A percentile compares a stretch with the other conserved stretches of the same genome.
These are phyloP conservation scores for Xanthorhoe spadicearia DNA, from an alignment of 2,888 invertebrate genomes.

Conservation along the genomic window DNA sequence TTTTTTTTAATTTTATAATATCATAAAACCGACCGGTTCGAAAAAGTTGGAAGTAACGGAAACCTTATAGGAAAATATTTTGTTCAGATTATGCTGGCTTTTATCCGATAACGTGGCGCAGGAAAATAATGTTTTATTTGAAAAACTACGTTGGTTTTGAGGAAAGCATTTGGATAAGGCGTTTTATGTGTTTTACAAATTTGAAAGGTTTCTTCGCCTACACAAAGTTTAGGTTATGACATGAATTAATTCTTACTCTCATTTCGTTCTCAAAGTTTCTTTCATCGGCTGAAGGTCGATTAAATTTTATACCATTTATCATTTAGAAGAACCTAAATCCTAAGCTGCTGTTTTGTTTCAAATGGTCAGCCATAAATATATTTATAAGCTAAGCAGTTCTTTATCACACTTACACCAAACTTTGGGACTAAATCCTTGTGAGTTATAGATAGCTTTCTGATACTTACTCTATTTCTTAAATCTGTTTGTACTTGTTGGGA, in stretches of 20 bases:
- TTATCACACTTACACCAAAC: background rate
- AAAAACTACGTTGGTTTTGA: slow-evolving; percentile 34
- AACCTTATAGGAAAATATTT: slow-evolving; percentile 44
- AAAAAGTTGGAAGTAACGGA: background rate
- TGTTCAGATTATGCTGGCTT: slow-evolving; percentile 45
- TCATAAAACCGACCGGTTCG: background rate
- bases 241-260: too few species aligned
- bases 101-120: slow-evolving; percentile 12
- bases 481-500: too few species aligned
- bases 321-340: too few species aligned
- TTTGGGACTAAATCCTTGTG: background rate
- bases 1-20: background rate
- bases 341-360: slow-evolving; percentile 17
- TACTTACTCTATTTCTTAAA: too few species aligned
- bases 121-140: slow-evolving; percentile 45
- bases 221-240: too few species aligned
- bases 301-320: too few species aligned
- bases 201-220: background rate
- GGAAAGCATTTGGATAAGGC: background rate
- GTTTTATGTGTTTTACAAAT: background rate
- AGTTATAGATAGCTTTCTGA: too few species aligned
- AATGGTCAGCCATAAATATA: slow-evolving; percentile 16
- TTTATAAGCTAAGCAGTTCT: slow-evolving; percentile 11
- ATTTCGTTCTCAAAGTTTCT: too few species aligned
- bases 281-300: too few species aligned